Evolutionary conservation across 1,140 invertebrate species (phyloP), one percentile per base, ranked within the genome.

Genomic region (Drosophila littoralis): DNA sequence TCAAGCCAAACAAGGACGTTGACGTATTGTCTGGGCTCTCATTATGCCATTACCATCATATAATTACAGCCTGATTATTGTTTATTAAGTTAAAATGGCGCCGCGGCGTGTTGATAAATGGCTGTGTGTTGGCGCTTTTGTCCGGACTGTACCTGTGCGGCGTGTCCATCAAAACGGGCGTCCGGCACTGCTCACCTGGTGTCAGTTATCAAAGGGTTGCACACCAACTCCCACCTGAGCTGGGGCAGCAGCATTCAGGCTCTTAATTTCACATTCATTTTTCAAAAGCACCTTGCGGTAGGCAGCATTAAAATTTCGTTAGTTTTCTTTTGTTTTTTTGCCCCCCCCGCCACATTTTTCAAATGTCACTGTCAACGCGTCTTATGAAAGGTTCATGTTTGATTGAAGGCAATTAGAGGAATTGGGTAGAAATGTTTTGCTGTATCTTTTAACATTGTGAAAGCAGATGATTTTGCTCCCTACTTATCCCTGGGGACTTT

Each of bases 61-160:
- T 88, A 88, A 88, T 88, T 88, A 88, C 83, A 71, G 83, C 61
- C 83, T 79, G 79, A 88, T 88, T 85, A 82, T 88, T 88, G 76
- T 83, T 88, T 88, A 88, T 88, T 83, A 88, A 88, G 79, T 75
- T 88, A 78, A 72, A 82, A 88, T 74, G 71, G 64, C 65, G 75
- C 35, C 61, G 55, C 22, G 55, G 58, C 50, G 36, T 45, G 46
- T 70, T 85, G 82, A 85, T 85, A 81, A 85, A 85, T 86, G 78
- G 59, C 63, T 13, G 28, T 22, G 42, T 8, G 15, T 9, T 7
- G 12, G 36, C 9, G 36, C 67, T 76, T 82, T 88, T 82, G 76
- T 72, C 51, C 17, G 22, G 46, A 72, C 82, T 85, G 75, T 86
- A 77, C 80, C 57, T 13, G 22, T 5, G 32, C 33, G 7, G 43